Evolutionary conservation across 2,113 vertebrate genomes (phyloP), one percentile per base, ranked within the genome.

Genomic region (Cricetomys ansorgei): DNA sequence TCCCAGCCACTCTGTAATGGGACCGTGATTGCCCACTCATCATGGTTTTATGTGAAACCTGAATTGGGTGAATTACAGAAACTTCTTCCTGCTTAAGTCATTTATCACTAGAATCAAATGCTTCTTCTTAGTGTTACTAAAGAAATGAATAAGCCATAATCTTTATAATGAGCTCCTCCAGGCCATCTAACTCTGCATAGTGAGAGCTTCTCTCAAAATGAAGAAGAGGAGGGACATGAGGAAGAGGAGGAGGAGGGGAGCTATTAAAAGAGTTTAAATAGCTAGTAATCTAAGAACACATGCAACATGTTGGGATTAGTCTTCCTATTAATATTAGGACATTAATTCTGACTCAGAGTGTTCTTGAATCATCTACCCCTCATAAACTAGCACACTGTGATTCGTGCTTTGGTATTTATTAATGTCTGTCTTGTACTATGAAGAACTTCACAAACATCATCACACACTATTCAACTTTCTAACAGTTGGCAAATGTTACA

Each of bases 361-460:
- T 67, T 69, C 15, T 34, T 50, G 84, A 96, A 79, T 90, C 79
- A 89, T 48, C 70, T 50, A 86, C 80, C n/a, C 40, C 65, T 88
- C 76, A 92, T 72, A 95, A 76, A 87, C 62, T 25, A 55, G 53
- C 65, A 45, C 9, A 11, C 48, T 81, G 23, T 55, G 57, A 31
- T 67, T 75, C 85, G 43, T 77, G 45, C 76, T 93, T 84, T 69
- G 23, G 16, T 73, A 62, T 93, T 96, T 96, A 92, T 95, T 85
- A 86, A 37, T 77, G 67, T 31, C 31, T 93, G 96, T 87, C 73
- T 89, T 95, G 43, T 40, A 73, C 23, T 87, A 80, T 73, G 87
- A 80, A 97, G 70, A 87, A 73, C 80, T 90, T 84, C 85, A 77
- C 70, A 84, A 85, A 93, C 29, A 85, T 55, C 45, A 76, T 92